These are phyloP conservation scores for Oreochromis aureus DNA, from an alignment of 2,113 vertebrate genomes.

Conservation along the genomic window DNA sequence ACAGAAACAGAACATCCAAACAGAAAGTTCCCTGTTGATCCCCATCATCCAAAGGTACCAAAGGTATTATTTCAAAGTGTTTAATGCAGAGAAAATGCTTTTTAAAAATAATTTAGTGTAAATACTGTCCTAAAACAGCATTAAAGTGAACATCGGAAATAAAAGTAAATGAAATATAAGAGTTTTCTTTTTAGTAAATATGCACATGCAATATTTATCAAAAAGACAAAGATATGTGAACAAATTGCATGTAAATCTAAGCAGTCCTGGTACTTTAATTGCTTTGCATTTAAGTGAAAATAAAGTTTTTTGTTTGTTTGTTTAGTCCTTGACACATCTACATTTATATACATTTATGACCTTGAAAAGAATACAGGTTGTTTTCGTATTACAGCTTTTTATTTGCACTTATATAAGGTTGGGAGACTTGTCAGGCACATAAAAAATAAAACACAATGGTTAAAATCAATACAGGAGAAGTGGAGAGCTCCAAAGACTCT, in stretches of 20 bases:
- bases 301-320: rapidly evolving
- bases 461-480: background rate
- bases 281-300: background rate
- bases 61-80: background rate
- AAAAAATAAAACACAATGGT: background rate
- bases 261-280: rapidly evolving
- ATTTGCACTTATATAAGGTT: background rate
- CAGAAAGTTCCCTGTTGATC: background rate
- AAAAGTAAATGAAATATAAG: background rate
- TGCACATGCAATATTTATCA: background rate
- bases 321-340: background rate
- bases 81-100: background rate
- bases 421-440: background rate
- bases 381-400: background rate
- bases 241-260: background rate
- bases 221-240: background rate
- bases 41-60: rapidly evolving
- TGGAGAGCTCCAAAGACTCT: background rate
- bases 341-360: background rate
- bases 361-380: background rate
- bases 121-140: background rate
- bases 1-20: background rate
- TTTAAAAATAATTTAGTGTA: background rate
- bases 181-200: background rate
- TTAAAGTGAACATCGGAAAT: background rate